Percentiles rank a stretch among this genome's conserved stretches.
Evolutionary conservation across 2,888 invertebrate species (phyloP).

Genomic region (Scelioninae gen. 2): DNA sequence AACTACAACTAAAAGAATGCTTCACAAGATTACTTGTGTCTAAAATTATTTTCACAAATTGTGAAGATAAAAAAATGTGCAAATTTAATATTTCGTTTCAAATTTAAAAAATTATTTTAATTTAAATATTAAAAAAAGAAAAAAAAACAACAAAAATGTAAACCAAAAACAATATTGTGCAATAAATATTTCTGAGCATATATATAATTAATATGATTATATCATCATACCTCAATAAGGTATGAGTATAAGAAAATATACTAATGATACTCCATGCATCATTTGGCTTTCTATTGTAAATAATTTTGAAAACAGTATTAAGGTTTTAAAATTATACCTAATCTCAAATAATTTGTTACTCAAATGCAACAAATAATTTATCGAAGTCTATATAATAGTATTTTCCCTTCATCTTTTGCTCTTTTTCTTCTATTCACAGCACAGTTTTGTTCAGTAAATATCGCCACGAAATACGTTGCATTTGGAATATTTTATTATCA

Average conservation of each 20-base stretch:
- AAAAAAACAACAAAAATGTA: too few species aligned
- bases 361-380: slow-evolving; percentile 23
- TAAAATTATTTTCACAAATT: slow-evolving; percentile 11
- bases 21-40: neutral
- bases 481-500: slow-evolving; percentile 56
- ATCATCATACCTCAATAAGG: too few species aligned
- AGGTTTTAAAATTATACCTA: slow-evolving; percentile 4
- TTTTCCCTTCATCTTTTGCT: slow-evolving; percentile 34
- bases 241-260: slow-evolving; percentile 43
- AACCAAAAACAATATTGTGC: slow-evolving; percentile 26
- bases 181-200: slow-evolving; percentile 36
- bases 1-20: neutral
- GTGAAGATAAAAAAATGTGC: slow-evolving; percentile 1
- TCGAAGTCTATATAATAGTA: slow-evolving; percentile 34
- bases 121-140: too few species aligned
- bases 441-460: slow-evolving; percentile 58
- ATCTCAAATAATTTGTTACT: slow-evolving; percentile 15
- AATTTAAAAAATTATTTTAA: too few species aligned
- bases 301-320: slow-evolving; percentile 12
- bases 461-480: slow-evolving; percentile 51
- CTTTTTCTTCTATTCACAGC: slow-evolving; percentile 55
- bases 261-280: slow-evolving; percentile 21
- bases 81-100: neutral
- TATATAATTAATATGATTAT: slow-evolving; percentile 8
- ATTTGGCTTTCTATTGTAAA: slow-evolving; percentile 31